phyloP scores from a whole-genome alignment of 1,140 invertebrate genomes.

The Acromyrmex charruanus region DNA sequence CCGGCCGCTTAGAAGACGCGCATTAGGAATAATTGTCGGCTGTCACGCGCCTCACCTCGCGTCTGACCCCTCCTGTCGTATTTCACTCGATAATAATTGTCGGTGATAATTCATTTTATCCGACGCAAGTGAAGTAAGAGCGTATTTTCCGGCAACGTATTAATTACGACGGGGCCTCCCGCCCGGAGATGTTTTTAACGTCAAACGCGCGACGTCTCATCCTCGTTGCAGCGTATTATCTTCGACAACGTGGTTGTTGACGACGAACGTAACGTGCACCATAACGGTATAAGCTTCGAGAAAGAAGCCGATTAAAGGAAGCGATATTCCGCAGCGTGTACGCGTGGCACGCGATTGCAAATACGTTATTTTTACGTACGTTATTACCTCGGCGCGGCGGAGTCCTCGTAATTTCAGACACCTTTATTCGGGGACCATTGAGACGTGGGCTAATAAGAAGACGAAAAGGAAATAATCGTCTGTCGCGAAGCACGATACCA shows the following conservation, averaged over 20 bases:
- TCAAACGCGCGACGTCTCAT: constrained; percentile 32
- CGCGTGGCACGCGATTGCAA: constrained; percentile 23
- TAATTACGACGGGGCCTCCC: constrained; percentile 49
- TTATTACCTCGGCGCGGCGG: not conserved
- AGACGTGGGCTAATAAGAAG: constrained; percentile 58
- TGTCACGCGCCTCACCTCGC: constrained; percentile 71
- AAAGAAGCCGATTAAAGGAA: constrained; percentile 22
- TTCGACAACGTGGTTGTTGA: constrained; percentile 6
- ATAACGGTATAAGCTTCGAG: constrained; percentile 32
- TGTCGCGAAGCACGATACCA: constrained; percentile 72
- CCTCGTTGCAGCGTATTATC: constrained; percentile 43
- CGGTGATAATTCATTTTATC: constrained; percentile 70
- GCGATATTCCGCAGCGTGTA: constrained; percentile 5
- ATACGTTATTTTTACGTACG: constrained; percentile 11
- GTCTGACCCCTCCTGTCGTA: constrained; percentile 65
- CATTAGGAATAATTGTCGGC: constrained; percentile 74
- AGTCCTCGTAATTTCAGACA: constrained; percentile 20
- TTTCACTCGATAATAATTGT: constrained; percentile 72
- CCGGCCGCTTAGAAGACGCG: constrained; percentile 46
- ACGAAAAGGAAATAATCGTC: constrained; percentile 73
- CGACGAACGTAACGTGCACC: constrained; percentile 1
- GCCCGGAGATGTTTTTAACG: constrained; percentile 15
- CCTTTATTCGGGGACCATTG: not conserved
- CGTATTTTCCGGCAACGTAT: constrained; percentile 65
- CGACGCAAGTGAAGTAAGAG: constrained; percentile 31